Evolutionary conservation across 2,113 vertebrate species (phyloP).

Genomic region (Poeciliopsis turrubarensis): DNA sequence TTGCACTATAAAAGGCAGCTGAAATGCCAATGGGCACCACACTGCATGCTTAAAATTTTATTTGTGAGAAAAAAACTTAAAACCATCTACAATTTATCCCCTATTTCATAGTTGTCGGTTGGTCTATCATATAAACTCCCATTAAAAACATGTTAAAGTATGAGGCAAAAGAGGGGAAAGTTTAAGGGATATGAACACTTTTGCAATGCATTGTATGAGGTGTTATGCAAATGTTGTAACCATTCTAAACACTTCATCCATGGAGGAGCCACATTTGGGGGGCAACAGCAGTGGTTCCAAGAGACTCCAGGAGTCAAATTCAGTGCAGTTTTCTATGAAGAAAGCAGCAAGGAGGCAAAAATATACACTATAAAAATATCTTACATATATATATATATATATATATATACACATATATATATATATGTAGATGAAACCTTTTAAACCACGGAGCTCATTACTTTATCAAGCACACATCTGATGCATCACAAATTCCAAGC

Average conservation of each 20-base stretch:
- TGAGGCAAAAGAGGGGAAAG: background rate
- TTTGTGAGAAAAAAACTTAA: background rate
- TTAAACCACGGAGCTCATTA: slow-evolving; percentile 4
- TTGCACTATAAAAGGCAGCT: background rate
- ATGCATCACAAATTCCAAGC: slow-evolving; percentile 10
- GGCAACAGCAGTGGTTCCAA: too few species aligned
- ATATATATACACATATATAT: too few species aligned
- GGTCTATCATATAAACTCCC: background rate
- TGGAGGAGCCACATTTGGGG: background rate
- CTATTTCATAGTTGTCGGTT: background rate
- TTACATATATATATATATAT: too few species aligned
- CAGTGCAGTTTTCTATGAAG: too few species aligned
- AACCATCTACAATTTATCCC: background rate
- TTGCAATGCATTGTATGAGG: background rate
- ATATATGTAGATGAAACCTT: background rate
- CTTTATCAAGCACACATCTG: slow-evolving; percentile 4
- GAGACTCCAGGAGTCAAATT: too few species aligned
- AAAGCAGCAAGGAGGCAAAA: background rate
- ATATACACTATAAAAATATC: background rate
- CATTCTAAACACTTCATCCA: background rate
- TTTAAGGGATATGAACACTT: background rate
- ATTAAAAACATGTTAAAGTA: background rate
- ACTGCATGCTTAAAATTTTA: background rate
- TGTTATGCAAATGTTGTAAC: slow-evolving; percentile 2
- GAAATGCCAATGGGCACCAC: background rate